phyloP scores from a whole-genome alignment of 2,888 invertebrate genomes.

The Eupeodes latifasciatus region DNA sequence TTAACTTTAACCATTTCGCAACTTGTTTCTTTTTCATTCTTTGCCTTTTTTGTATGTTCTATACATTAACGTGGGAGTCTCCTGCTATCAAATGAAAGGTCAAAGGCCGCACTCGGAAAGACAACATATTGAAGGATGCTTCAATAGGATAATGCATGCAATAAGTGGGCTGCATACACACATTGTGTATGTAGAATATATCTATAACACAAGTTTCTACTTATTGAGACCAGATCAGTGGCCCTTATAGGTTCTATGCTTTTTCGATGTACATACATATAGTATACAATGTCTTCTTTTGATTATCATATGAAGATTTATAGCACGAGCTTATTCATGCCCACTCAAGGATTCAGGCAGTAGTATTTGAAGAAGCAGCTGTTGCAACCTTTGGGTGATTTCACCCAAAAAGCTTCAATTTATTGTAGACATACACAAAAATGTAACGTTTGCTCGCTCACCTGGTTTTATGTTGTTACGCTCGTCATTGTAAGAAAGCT shows the following conservation, averaged over 20 bases:
- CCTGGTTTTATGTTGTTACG: constrained; percentile 16
- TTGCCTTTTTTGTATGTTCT: constrained; percentile 28
- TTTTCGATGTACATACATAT: too few species aligned
- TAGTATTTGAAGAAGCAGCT: constrained; percentile 13
- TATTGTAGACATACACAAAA: constrained; percentile 15
- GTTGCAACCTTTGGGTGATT: constrained; percentile 50
- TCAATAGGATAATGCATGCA: constrained; percentile 46
- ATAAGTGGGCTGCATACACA: constrained; percentile 45
- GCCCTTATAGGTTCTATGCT: not conserved
- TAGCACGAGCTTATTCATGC: constrained; percentile 15
- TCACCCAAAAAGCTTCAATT: constrained; percentile 37
- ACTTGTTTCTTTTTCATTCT: not conserved
- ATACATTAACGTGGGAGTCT: constrained; percentile 15
- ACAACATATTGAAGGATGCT: constrained; percentile 43
- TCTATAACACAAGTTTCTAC: constrained; percentile 32
- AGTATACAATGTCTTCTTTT: not conserved
- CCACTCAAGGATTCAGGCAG: constrained; percentile 32
- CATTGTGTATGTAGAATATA: not conserved
- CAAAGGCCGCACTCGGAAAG: constrained; percentile 51
- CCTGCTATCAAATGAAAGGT: constrained; percentile 55
- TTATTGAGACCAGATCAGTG: constrained; percentile 40
- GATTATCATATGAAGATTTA: constrained; percentile 16
- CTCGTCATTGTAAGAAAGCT: not conserved
- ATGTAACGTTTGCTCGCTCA: not conserved
- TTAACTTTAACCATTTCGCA: constrained; percentile 37